Percentiles rank a stretch among this genome's conserved stretches.
These are phyloP conservation scores for Volucella bombylans DNA, from an alignment of 2,888 invertebrate species.

Conservation along the genomic window DNA sequence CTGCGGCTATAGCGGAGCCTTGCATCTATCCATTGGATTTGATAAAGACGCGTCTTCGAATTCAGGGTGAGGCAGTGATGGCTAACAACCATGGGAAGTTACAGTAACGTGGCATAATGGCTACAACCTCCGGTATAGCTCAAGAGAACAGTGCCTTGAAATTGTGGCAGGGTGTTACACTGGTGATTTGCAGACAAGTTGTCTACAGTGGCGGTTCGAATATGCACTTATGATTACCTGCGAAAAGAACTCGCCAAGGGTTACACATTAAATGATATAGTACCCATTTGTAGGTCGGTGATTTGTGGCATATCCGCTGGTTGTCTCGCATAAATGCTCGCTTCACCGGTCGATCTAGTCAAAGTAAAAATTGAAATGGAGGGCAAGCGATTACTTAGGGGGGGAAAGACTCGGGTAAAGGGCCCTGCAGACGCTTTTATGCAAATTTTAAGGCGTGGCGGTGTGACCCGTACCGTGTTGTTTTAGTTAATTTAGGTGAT, in stretches of 20 bases:
- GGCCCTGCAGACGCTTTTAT: conserved; percentile 90
- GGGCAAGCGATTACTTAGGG: conserved; percentile 90
- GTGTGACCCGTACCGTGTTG: conserved; percentile 91
- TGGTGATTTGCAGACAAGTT: conserved; percentile 93
- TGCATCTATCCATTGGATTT: conserved; percentile 96
- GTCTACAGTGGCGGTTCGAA: conserved; percentile 91
- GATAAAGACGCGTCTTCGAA: conserved; percentile 95
- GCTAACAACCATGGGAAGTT: conserved; percentile 81
- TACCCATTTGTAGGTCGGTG: conserved; percentile 85
- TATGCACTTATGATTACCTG: conserved; percentile 92
- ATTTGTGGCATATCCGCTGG: conserved; percentile 92
- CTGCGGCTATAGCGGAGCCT: conserved; percentile 88
- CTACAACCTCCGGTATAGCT: conserved; percentile 91
- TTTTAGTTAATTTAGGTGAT: conserved; percentile 90
- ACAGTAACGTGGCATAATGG: conserved; percentile 90
- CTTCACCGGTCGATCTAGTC: conserved; percentile 95
- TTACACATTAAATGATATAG: conserved; percentile 75
- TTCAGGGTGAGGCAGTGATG: conserved; percentile 91
- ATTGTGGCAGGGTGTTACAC: conserved; percentile 94
- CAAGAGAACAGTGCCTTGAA: conserved; percentile 91
- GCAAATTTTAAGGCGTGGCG: conserved; percentile 88
- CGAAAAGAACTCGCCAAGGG: conserved; percentile 84
- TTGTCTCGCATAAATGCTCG: conserved; percentile 92
- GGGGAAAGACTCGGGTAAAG: conserved; percentile 90
- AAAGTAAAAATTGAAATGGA: no score